phyloP scores from a whole-genome alignment of 2,113 vertebrate genomes.

The Sinocyclocheilus anshuiensis region DNA sequence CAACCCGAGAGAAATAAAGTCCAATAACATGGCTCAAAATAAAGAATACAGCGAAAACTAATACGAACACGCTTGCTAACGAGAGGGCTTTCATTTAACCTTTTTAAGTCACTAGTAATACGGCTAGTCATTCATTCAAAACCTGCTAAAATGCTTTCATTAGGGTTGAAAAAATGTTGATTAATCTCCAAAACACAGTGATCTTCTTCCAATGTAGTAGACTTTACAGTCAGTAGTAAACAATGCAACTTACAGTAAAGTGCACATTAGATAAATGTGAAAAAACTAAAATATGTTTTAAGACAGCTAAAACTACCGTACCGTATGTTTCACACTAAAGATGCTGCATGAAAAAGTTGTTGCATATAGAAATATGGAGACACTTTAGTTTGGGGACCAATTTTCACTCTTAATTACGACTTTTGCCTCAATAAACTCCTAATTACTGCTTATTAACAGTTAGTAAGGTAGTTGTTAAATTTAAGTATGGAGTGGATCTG shows the following conservation, averaged over 20 bases:
- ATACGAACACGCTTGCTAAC: background rate
- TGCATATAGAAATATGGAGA: no score
- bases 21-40: background rate
- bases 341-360: background rate
- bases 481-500: no score
- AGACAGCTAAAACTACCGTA: background rate
- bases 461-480: no score
- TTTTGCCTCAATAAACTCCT: background rate
- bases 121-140: background rate
- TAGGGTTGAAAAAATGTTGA: background rate
- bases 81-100: background rate
- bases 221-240: background rate
- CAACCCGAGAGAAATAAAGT: slow-evolving; percentile 11
- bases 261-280: background rate
- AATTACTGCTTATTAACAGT: background rate
- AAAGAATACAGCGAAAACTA: background rate
- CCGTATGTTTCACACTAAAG: background rate
- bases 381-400: no score
- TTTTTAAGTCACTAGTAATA: background rate
- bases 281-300: background rate
- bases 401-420: no score
- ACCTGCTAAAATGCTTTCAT: background rate
- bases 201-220: background rate
- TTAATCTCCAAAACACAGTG: background rate
- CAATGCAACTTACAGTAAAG: background rate